A percentile compares a stretch with the other conserved stretches of the same genome.
These are phyloP conservation scores for Gastrophysa polygoni DNA, from an alignment of 2,888 invertebrate genomes.

Conservation along the genomic window DNA sequence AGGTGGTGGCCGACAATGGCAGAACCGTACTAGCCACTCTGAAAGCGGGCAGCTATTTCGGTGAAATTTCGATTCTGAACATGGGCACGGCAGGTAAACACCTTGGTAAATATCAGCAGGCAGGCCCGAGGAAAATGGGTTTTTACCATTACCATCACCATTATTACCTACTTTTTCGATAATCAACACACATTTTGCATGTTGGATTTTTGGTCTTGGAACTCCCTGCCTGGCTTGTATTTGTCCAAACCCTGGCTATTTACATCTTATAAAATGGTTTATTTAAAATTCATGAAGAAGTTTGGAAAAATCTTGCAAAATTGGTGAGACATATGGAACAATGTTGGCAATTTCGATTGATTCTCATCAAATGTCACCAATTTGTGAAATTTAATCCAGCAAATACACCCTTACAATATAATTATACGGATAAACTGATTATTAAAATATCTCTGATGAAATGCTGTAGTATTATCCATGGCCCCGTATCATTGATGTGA, in stretches of 20 bases:
- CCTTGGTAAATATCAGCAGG: constrained; percentile 85
- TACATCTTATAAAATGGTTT: not conserved
- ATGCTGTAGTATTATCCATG: not conserved
- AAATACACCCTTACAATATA: not conserved
- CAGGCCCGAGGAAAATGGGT: constrained; percentile 40
- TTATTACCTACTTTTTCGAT: constrained; percentile 10
- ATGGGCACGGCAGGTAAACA: constrained; percentile 99
- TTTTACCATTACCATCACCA: constrained; percentile 14
- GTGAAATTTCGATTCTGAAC: constrained; percentile 99
- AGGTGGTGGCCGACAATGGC: constrained; percentile 94
- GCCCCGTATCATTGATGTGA: constrained; percentile 9
- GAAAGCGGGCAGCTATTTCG: constrained; percentile 99
- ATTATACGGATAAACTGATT: no score
- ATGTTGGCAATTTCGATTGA: no score
- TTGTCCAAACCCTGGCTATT: constrained; percentile 39
- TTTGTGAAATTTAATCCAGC: constrained; percentile 4
- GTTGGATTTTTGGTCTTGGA: constrained; percentile 23
- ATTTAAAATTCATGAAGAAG: not conserved
- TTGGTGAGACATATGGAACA: no score
- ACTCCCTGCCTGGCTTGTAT: constrained; percentile 48
- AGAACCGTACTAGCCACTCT: constrained; percentile 95
- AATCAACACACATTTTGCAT: constrained; percentile 27
- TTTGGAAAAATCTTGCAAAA: constrained; percentile 17
- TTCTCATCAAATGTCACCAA: no score
- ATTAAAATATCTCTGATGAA: not conserved